Evolutionary conservation across 2,888 invertebrate genomes (phyloP).

Genomic region (Nomada hirtipes): DNA sequence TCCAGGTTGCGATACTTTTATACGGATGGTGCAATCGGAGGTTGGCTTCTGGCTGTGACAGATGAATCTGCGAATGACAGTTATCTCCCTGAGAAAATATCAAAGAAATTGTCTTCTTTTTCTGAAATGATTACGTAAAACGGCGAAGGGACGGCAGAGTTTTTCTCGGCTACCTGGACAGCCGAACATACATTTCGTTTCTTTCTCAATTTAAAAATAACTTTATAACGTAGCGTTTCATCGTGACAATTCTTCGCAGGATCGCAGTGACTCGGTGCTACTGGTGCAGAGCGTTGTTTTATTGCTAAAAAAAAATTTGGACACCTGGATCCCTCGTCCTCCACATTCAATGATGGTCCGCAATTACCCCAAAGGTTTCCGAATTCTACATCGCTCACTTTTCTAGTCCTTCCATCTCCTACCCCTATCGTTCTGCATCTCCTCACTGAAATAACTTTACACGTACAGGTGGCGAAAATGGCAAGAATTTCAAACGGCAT

Average conservation of each 20-base stretch:
- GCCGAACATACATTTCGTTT: neutral
- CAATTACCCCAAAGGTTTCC: neutral
- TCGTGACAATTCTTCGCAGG: neutral
- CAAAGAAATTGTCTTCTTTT: slow-evolving; percentile 15
- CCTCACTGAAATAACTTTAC: neutral
- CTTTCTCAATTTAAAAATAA: slow-evolving; percentile 5
- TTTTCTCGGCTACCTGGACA: neutral
- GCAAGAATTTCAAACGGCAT: neutral
- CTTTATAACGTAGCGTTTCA: neutral
- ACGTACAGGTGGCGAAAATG: neutral
- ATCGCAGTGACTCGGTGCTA: neutral
- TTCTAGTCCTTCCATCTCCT: neutral
- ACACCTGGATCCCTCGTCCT: slow-evolving; percentile 6
- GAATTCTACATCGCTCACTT: neutral
- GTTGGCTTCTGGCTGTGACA: slow-evolving; percentile 38
- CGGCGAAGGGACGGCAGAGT: neutral
- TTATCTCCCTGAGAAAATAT: slow-evolving; percentile 18
- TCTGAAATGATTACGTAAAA: slow-evolving; percentile 26
- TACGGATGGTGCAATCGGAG: slow-evolving; percentile 25
- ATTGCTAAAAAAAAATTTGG: neutral
- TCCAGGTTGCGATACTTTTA: slow-evolving; percentile 57
- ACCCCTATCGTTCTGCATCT: neutral
- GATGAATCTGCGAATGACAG: slow-evolving; percentile 62
- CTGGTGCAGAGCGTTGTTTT: neutral
- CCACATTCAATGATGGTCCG: neutral